phyloP scores from a whole-genome alignment of 2,113 vertebrate genomes.

The Vicugna pacos region DNA sequence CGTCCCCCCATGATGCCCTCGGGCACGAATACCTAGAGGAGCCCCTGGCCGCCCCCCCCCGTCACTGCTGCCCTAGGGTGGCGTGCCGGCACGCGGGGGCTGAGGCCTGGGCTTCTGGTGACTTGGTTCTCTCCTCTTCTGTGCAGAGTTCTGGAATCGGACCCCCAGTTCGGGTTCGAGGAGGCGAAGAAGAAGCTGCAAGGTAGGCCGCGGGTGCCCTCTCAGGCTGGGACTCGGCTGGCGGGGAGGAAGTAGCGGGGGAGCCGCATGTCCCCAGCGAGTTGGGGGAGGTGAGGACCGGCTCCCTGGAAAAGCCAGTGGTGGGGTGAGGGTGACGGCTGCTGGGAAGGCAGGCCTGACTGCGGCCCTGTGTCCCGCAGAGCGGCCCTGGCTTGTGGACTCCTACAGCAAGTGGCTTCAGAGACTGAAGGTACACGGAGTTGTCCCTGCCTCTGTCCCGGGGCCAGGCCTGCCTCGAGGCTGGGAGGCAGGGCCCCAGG shows the following conservation, averaged over 20 bases:
- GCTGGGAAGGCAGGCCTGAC: fast-evolving
- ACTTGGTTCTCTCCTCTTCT: neutral
- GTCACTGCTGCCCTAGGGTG: neutral
- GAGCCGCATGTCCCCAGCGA: fast-evolving
- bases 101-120: neutral
- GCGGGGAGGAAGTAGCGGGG: fast-evolving
- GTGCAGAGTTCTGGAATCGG: constrained; percentile 94
- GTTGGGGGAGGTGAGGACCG: neutral
- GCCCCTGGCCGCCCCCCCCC: fast-evolving
- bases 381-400: constrained; percentile 96
- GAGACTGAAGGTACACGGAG: constrained; percentile 91
- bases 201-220: constrained; percentile 86
- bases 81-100: fast-evolving
- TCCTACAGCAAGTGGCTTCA: constrained; percentile 93
- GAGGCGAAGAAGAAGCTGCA: constrained; percentile 96
- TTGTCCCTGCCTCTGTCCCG: neutral
- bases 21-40: neutral
- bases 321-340: fast-evolving
- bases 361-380: constrained; percentile 80
- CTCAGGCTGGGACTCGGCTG: fast-evolving
- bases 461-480: neutral
- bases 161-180: constrained; percentile 97
- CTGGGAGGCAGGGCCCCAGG: neutral
- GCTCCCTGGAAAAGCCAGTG: fast-evolving
- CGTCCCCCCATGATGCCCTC: fast-evolving